Base-by-base conservation (phyloP, 2,888 invertebrate genomes). In the Alcis repandata region DNA sequence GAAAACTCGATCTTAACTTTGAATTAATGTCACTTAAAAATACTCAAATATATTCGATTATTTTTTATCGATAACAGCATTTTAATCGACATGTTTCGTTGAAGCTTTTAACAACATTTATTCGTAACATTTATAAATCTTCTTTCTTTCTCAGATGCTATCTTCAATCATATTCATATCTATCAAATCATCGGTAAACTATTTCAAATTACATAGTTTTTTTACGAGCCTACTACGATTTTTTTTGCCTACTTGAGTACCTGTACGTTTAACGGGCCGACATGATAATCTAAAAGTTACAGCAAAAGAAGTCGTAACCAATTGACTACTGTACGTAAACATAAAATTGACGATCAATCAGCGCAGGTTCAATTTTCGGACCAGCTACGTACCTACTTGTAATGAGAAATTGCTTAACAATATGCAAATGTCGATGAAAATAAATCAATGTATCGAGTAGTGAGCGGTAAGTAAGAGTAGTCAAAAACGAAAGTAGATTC, bases 401-500 rank as follows among this genome's bases (percentile, higher is more conserved):
- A 59, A 62, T 52, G 51, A 67, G 56, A 51, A 62, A 67, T 63
- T 63, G 60, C 53, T 45, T 51, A 59, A 65, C 52, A 56, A 36
- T 63, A 68, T 67, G 67, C 65, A 72, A 71, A 73, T 70, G 71
- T 72, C 59, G 69, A 71, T 62, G 56, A 46, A 70, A 66, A 58
- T 89, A 89, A 90, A 90, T 90, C 87, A 84, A 79, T 78, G 79
- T 81, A 83, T 79, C 80, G 80, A 77, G 77, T 80, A 83, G 89
- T 84, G 89, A 90, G 82, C 78, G 86, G 85, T 83, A 82, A 87
- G 90, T 86, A 89, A 90, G 90, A 91, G 91, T 88, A 91, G 90
- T 88, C 91, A 92, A 92, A 93, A 93, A 91, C 92, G 92, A 93
- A 93, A 93, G 92, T 93, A 88, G 90, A 88, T 89, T 92, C 88